phyloP scores from a whole-genome alignment of 1,140 invertebrate genomes.

The Aphelenchoides besseyi region DNA sequence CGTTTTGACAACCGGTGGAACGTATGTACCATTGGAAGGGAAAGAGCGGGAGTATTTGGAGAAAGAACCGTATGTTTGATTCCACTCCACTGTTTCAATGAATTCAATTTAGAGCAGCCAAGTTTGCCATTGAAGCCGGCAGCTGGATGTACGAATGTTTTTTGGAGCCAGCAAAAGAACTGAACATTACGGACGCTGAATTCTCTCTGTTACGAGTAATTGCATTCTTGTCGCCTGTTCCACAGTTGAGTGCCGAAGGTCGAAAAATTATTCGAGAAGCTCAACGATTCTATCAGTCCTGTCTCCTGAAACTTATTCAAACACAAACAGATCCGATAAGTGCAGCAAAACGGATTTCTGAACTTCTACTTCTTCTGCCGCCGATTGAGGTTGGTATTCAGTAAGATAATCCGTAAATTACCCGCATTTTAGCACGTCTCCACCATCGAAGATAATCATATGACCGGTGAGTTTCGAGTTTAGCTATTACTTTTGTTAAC shows the following conservation, averaged over 20 bases:
- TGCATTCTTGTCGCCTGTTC: not conserved
- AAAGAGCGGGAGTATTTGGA: not conserved
- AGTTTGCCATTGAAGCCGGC: not conserved
- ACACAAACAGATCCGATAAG: not conserved
- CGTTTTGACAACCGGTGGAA: not conserved
- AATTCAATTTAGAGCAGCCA: not conserved
- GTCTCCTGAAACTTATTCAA: not conserved
- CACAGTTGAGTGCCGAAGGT: not conserved
- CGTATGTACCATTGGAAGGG: slow-evolving; percentile 15
- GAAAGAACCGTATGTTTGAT: not conserved
- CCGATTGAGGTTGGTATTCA: too few relatives aligned
- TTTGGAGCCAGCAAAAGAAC: slow-evolving; percentile 4
- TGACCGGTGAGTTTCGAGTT: not conserved
- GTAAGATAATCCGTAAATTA: too few relatives aligned
- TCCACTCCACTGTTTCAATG: too few relatives aligned
- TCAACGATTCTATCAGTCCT: not conserved
- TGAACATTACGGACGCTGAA: slow-evolving; percentile 2
- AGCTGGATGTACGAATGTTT: slow-evolving; percentile 1
- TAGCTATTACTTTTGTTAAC: too few relatives aligned
- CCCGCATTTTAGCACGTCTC: too few relatives aligned
- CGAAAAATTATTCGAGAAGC: not conserved
- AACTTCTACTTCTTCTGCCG: not conserved
- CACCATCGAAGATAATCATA: slow-evolving; percentile 1
- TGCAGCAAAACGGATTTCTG: not conserved
- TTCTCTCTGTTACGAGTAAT: not conserved